Percentiles rank a stretch among this genome's conserved stretches.
Conservation (phyloP, 1,140 invertebrate genomes). For the Rhysida immarginata region DNA sequence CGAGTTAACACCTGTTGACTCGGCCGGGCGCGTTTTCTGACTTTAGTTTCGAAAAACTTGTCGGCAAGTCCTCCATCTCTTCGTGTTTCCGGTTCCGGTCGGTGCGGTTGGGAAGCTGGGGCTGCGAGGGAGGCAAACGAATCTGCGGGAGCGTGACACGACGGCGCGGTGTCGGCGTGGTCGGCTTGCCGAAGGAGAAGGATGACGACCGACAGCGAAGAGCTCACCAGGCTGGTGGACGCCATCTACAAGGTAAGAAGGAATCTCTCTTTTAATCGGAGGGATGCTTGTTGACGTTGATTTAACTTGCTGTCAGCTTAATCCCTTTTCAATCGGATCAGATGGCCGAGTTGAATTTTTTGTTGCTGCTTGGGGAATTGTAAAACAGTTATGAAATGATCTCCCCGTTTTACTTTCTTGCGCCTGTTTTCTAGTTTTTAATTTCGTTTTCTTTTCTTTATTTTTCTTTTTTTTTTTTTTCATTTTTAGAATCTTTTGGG, state of each 20-base stretch:
- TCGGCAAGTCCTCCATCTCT: not conserved
- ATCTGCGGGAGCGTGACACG: not conserved
- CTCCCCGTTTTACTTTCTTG: no score
- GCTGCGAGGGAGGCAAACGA: not conserved
- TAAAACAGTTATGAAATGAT: no score
- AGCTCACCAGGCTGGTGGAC: slow-evolving; percentile 74
- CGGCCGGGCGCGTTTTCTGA: not conserved
- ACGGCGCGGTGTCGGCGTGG: not conserved
- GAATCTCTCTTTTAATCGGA: no score
- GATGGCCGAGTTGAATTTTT: no score
- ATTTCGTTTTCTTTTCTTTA: no score
- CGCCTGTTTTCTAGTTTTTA: no score
- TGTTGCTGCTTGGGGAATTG: no score
- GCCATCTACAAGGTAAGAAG: slow-evolving; percentile 66
- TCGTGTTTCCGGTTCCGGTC: not conserved
- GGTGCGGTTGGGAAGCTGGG: not conserved
- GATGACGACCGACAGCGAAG: slow-evolving; percentile 52
- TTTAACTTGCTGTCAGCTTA: no score
- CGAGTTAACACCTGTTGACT: not conserved
- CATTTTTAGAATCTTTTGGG: no score
- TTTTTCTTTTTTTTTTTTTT: no score
- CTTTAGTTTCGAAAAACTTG: not conserved
- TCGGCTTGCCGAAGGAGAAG: not conserved
- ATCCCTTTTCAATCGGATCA: no score
- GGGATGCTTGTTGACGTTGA: no score